phyloP scores from a whole-genome alignment of 2,113 vertebrate genomes.

The Myrmecobius fasciatus region DNA sequence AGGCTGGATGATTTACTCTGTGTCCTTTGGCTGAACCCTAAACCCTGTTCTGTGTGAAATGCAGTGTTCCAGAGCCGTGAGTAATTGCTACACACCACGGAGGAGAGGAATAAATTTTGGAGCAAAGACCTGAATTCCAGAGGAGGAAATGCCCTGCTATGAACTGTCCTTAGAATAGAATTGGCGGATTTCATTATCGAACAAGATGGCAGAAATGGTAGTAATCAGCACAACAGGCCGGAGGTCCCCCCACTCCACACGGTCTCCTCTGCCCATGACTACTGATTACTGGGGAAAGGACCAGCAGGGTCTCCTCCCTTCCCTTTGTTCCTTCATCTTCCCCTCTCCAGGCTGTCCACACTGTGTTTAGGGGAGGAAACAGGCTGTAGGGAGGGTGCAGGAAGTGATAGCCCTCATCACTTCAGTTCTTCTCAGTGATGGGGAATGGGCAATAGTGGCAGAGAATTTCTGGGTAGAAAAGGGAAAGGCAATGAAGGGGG shows the following conservation, averaged over 20 bases:
- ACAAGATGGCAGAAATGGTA: background rate
- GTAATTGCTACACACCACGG: background rate
- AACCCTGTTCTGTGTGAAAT: constrained; percentile 18
- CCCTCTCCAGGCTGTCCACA: background rate
- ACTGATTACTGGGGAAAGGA: background rate
- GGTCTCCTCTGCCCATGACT: background rate
- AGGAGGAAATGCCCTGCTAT: background rate
- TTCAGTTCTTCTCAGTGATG: background rate
- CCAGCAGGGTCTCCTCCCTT: background rate
- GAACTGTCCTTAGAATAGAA: background rate
- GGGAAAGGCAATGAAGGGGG: background rate
- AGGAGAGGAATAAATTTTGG: constrained; percentile 23
- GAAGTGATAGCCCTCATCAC: background rate
- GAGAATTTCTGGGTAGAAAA: background rate
- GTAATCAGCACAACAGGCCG: background rate
- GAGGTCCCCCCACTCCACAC: background rate
- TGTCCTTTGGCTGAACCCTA: constrained; percentile 69
- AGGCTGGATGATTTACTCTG: constrained; percentile 15
- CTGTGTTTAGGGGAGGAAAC: background rate
- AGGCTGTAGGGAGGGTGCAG: background rate
- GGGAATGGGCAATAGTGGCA: background rate
- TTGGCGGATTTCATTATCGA: accelerated
- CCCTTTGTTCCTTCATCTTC: background rate
- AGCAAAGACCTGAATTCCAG: background rate
- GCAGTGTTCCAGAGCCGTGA: constrained; percentile 1